These are phyloP conservation scores for Tetragonula carbonaria DNA, from an alignment of 2,888 invertebrate genomes.

Conservation along the genomic window DNA sequence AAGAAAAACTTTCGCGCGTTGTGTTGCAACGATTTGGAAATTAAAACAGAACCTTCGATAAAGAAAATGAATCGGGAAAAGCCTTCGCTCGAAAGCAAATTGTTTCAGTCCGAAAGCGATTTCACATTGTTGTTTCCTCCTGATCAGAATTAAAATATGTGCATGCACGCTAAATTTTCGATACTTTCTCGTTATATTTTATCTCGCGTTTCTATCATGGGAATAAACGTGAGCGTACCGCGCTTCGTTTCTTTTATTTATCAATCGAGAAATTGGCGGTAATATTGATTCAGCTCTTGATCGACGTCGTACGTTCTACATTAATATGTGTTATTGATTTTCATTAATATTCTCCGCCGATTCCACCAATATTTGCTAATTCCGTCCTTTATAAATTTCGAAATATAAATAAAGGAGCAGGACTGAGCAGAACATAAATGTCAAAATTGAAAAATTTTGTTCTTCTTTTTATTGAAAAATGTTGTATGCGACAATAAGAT, in stretches of 20 bases:
- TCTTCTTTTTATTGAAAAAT: too few species aligned
- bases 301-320: not conserved
- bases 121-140: not conserved
- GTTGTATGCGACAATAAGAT: too few species aligned
- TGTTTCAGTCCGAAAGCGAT: not conserved
- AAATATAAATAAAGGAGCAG: too few species aligned
- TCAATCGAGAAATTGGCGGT: not conserved
- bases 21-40: not conserved
- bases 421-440: too few species aligned
- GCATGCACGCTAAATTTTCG: not conserved
- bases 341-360: not conserved
- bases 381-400: too few species aligned
- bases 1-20: not conserved
- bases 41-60: not conserved
- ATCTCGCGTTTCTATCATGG: too few species aligned
- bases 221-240: too few species aligned
- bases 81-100: not conserved
- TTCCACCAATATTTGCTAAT: not conserved
- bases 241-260: not conserved
- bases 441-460: too few species aligned
- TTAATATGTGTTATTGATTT: slow-evolving; percentile 6
- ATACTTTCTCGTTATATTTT: not conserved
- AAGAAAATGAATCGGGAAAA: not conserved
- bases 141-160: not conserved
- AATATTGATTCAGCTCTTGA: not conserved